A percentile compares a stretch with the other conserved stretches of the same genome.
Evolutionary conservation across 2,113 vertebrate genomes (phyloP).

Genomic region (Quiscalus mexicanus): DNA sequence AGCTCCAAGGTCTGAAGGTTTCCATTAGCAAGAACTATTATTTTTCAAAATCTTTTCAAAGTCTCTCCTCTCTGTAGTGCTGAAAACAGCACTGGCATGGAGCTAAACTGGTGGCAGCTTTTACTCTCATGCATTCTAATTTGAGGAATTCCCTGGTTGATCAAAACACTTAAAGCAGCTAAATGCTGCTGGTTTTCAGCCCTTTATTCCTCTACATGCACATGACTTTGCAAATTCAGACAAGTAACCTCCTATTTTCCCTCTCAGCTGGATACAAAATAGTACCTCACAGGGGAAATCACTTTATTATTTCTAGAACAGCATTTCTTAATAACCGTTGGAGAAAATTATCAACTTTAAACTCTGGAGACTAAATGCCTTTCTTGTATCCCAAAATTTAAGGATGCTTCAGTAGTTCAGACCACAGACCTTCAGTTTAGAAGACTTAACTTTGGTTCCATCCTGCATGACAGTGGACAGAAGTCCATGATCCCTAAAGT

Average conservation of each 20-base stretch:
- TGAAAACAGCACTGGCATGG: not conserved
- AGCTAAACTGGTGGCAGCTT: slow-evolving; percentile 24
- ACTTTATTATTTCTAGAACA: slow-evolving; percentile 41
- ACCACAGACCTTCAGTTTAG: not conserved
- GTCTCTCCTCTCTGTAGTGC: not conserved
- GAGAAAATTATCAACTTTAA: not conserved
- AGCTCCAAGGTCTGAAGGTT: slow-evolving; percentile 17
- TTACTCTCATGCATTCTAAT: not conserved
- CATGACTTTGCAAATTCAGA: not conserved
- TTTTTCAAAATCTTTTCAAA: slow-evolving; percentile 32
- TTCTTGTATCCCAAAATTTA: not conserved
- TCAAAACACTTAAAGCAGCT: not conserved
- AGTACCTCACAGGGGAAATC: slow-evolving; percentile 38
- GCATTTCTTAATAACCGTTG: slow-evolving; percentile 13
- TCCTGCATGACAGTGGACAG: not conserved
- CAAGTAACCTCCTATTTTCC: slow-evolving; percentile 26
- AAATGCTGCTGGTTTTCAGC: slow-evolving; percentile 1
- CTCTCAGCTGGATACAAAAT: slow-evolving; percentile 15
- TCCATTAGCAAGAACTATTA: slow-evolving; percentile 4
- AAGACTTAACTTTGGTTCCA: not conserved
- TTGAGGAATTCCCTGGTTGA: slow-evolving; percentile 42
- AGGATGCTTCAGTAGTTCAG: not conserved
- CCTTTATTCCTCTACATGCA: not conserved
- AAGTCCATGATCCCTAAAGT: not conserved
- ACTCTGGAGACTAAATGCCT: not conserved